Percentiles rank a stretch among this genome's conserved stretches.
Conservation (phyloP, 2,888 invertebrate species). For the Cerceris ruficornis region DNA sequence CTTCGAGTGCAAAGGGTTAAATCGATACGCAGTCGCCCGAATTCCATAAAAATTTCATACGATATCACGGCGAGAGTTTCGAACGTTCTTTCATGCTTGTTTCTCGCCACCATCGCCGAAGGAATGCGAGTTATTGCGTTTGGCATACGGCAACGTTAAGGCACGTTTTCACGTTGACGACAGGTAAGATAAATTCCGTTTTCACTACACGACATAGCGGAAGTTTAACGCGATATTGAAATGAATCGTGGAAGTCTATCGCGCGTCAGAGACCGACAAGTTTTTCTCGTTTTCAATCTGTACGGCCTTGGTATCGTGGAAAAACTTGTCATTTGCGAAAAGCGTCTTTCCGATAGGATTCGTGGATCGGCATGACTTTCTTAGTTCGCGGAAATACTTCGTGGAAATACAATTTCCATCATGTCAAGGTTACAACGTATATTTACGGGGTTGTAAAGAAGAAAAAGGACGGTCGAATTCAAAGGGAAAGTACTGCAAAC, state of each 20-base stretch:
- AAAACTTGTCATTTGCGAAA: neutral
- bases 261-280: neutral
- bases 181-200: slow-evolving; percentile 5
- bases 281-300: neutral
- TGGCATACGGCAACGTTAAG: slow-evolving; percentile 6
- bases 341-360: neutral
- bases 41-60: neutral
- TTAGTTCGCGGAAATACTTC: neutral
- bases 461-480: too few species aligned
- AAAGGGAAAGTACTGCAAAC: too few species aligned
- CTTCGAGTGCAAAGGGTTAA: too few species aligned
- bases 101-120: slow-evolving; percentile 1
- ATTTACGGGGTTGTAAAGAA: too few species aligned
- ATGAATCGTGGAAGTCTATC: neutral
- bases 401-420: too few species aligned
- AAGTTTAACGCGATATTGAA: neutral
- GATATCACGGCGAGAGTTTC: slow-evolving; percentile 4
- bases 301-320: neutral
- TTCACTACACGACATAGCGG: neutral
- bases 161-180: neutral
- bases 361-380: neutral
- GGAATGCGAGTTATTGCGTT: slow-evolving; percentile 12
- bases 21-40: neutral
- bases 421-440: too few species aligned
- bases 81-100: slow-evolving; percentile 1